Evolutionary conservation across 1,140 invertebrate genomes (phyloP).

Genomic region (Apis dorsata): DNA sequence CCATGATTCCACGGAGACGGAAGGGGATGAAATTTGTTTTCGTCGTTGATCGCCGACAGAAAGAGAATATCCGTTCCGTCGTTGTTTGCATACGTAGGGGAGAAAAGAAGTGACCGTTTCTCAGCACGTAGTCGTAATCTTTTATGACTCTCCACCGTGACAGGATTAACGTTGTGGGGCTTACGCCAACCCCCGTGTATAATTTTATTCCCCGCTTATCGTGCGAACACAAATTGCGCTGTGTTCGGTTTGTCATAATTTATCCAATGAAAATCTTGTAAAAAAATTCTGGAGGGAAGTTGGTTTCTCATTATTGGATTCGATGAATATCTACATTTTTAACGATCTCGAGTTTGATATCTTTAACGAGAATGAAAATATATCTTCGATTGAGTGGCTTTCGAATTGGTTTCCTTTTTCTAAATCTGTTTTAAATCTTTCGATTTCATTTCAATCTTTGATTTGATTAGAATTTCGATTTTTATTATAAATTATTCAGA

Average conservation of each 20-base stretch:
- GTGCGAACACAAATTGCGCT: not conserved
- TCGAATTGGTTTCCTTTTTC: too few relatives aligned
- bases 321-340: too few relatives aligned
- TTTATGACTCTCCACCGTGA: constrained; percentile 30
- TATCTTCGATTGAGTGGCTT: too few relatives aligned
- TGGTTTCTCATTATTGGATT: too few relatives aligned
- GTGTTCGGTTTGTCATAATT: not conserved
- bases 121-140: constrained; percentile 40
- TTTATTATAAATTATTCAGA: too few relatives aligned
- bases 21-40: not conserved
- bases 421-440: too few relatives aligned
- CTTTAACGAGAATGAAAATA: too few relatives aligned
- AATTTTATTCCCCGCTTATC: constrained; percentile 6
- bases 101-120: constrained; percentile 27
- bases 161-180: constrained; percentile 30
- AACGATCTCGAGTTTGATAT: too few relatives aligned
- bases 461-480: too few relatives aligned
- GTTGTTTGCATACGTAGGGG: constrained; percentile 19
- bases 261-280: not conserved
- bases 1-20: not conserved
- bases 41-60: not conserved
- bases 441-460: too few relatives aligned
- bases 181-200: not conserved
- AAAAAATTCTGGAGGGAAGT: too few relatives aligned
- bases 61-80: not conserved